Evolutionary conservation across 2,797 vertebrate species (phyloP).

Genomic region (Passerculus sandwichensis): DNA sequence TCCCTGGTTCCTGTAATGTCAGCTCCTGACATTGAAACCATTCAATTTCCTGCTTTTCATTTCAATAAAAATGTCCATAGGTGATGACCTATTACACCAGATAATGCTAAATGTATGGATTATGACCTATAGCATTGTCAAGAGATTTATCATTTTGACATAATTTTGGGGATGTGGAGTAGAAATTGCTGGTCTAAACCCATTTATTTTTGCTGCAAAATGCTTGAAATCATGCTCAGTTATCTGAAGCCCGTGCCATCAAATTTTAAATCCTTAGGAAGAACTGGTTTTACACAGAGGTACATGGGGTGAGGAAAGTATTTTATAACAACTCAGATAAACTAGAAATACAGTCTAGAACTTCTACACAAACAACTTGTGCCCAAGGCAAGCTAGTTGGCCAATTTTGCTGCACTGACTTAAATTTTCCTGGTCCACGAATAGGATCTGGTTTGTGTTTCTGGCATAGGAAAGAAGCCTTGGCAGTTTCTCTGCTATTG

Average conservation of each 20-base stretch:
- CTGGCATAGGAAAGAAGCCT: slow-evolving; percentile 1
- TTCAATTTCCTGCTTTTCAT: background rate
- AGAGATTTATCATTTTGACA: background rate
- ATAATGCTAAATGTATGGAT: background rate
- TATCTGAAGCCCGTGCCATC: background rate
- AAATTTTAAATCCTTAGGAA: background rate
- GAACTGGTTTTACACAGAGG: background rate
- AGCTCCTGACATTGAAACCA: background rate
- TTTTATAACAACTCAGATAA: background rate
- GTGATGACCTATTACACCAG: background rate
- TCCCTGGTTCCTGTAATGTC: background rate
- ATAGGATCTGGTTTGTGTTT: slow-evolving; percentile 36
- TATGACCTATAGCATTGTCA: background rate
- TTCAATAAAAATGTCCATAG: background rate
- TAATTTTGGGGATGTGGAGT: background rate
- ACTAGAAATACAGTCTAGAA: background rate
- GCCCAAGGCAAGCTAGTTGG: background rate
- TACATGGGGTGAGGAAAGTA: background rate
- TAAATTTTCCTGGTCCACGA: slow-evolving; percentile 38
- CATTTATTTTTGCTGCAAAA: background rate
- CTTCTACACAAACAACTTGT: background rate
- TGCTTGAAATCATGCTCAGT: background rate
- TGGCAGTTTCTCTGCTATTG: background rate
- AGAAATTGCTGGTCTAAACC: background rate
- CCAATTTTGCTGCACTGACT: background rate